phyloP scores from a whole-genome alignment of 2,113 vertebrate genomes.

The Riparia riparia region DNA sequence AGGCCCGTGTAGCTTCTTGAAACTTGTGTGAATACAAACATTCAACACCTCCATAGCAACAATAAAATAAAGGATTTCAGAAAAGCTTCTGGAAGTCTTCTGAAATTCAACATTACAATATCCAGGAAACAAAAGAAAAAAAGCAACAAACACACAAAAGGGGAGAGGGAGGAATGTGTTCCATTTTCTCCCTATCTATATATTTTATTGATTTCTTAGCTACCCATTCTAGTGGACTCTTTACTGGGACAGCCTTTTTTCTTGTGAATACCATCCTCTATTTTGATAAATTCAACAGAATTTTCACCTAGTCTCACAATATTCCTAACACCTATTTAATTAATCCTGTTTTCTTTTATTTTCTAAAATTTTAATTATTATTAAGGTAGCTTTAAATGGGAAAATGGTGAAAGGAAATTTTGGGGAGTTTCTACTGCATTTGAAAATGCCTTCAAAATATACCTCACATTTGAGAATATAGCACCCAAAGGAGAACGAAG shows the following conservation, averaged over 20 bases:
- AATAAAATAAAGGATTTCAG: background rate
- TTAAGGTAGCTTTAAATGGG: background rate
- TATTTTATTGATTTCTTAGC: background rate
- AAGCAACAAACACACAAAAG: background rate
- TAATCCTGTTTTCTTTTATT: background rate
- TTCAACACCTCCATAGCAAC: background rate
- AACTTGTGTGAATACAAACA: background rate
- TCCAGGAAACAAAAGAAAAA: background rate
- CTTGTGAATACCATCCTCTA: background rate
- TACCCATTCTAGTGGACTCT: accelerated
- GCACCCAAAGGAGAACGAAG: background rate
- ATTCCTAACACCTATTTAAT: background rate
- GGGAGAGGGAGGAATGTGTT: accelerated
- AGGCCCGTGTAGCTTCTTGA: background rate
- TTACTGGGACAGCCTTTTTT: background rate
- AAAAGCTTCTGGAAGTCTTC: background rate
- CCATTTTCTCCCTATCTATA: background rate
- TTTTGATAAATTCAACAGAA: background rate
- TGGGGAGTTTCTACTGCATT: background rate
- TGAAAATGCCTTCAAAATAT: background rate
- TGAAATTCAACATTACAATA: background rate
- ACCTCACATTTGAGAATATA: background rate
- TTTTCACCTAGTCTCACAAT: background rate
- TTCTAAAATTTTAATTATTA: no score
- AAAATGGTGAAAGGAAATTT: background rate